These are phyloP conservation scores for Eledona agricola DNA, from an alignment of 2,888 invertebrate species.

Conservation along the genomic window DNA sequence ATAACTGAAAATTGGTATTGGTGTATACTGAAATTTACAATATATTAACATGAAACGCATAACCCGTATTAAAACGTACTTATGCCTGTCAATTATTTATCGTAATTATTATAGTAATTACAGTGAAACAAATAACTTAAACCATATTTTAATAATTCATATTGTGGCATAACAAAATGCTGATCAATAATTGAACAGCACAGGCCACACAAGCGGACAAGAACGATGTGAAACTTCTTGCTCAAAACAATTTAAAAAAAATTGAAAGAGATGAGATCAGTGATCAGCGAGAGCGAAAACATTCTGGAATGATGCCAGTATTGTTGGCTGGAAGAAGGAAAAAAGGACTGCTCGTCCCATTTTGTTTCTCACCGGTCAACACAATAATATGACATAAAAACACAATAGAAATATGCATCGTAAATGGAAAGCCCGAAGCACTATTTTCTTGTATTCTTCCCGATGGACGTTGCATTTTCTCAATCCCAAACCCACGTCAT, in stretches of 20 bases:
- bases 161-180: too few species aligned
- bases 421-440: slow-evolving; percentile 9
- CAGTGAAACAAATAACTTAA: too few species aligned
- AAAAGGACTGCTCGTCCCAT: neutral
- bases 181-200: too few species aligned
- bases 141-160: too few species aligned
- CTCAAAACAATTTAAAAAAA: neutral
- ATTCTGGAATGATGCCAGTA: slow-evolving; percentile 1
- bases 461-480: slow-evolving; percentile 31
- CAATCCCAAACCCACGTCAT: slow-evolving; percentile 22
- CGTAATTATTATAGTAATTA: too few species aligned
- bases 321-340: neutral
- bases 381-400: neutral
- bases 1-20: too few species aligned
- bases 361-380: neutral
- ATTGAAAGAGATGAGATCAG: neutral
- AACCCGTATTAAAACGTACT: too few species aligned
- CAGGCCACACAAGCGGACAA: neutral
- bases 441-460: slow-evolving; percentile 28
- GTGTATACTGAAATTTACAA: too few species aligned
- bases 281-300: slow-evolving; percentile 1
- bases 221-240: neutral
- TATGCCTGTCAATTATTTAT: too few species aligned
- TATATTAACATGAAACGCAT: too few species aligned
- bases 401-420: slow-evolving; percentile 8